Evolutionary conservation across 2,113 vertebrate genomes (phyloP), one percentile per base, ranked within the genome.

Genomic region (Crypturellus undulatus): DNA sequence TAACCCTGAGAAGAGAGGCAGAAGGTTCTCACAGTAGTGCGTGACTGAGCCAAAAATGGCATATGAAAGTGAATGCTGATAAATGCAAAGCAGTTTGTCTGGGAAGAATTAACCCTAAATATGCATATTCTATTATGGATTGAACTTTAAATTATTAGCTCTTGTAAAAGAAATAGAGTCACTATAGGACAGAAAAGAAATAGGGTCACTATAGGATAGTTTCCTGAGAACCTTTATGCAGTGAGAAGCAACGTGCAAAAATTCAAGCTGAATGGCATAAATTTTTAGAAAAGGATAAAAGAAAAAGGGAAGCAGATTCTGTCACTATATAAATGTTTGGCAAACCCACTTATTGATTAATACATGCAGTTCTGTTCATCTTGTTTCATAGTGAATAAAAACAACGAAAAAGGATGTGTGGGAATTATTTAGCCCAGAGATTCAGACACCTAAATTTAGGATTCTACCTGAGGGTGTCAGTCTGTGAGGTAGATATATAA

Each of bases 291-390:
- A 84, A 67, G 64, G 64, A 49, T 42, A 70, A 79, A 77, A 73
- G 28, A 67, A 40, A 58, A 80, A 42, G 65, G 40, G 78, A 95
- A 94, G 80, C 76, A 81, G 88, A 94, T 94, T 94, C 86, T 94
- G 69, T 94, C 90, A 92, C 56, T 38, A 20, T 63, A 71, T 84
- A 92, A 95, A 96, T 95, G 86, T 96, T 95, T 95, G 95, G 72
- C 89, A 96, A 95, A 71, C 88, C 89, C 86, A 89, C 34, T 2
- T 94, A 89, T 93, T 84, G 96, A 93, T 96, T 93, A 96, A 95
- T 93, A 75, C 11, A 58, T 80, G 77, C 60, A 51, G 56, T 51
- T 95, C 79, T 81, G 28, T 26, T 96, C 92, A 38, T 86, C 77
- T 51, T 81, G 69, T 64, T 89, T 77, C 64, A 86, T 28, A 71